A percentile compares a stretch with the other conserved stretches of the same genome.
Conservation (phyloP, 2,113 vertebrate species). For the Azemiops feae region DNA sequence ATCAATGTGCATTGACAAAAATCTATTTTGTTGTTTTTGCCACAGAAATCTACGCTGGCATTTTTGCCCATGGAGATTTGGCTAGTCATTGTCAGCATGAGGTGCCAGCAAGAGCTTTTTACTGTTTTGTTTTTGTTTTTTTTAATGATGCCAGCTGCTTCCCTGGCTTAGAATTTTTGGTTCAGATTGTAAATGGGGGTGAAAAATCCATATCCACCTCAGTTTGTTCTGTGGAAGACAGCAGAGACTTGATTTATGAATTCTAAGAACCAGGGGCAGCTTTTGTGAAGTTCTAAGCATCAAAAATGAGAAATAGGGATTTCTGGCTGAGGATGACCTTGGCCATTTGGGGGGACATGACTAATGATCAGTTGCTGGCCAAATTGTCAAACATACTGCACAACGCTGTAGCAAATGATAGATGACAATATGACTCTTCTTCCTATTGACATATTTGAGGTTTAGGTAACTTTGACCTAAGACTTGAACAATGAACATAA, state of each 20-base stretch:
- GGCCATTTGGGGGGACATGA: constrained; percentile 9
- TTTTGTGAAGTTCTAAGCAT: constrained; percentile 61
- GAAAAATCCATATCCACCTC: constrained; percentile 76
- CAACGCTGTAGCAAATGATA: constrained; percentile 10
- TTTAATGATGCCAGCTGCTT: constrained; percentile 83
- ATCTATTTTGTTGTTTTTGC: constrained; percentile 82
- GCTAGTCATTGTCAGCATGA: constrained; percentile 76
- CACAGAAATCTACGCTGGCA: constrained; percentile 79
- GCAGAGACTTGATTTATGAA: constrained; percentile 68
- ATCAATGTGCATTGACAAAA: constrained; percentile 81
- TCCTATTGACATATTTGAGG: neutral
- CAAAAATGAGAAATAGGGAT: constrained; percentile 28
- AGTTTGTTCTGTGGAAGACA: constrained; percentile 72
- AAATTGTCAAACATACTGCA: neutral
- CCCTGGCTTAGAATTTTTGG: constrained; percentile 77
- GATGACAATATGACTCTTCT: neutral
- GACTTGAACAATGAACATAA: neutral
- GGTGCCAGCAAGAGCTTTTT: constrained; percentile 78
- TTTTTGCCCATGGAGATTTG: constrained; percentile 76
- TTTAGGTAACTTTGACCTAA: constrained; percentile 20
- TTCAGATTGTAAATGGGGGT: constrained; percentile 80
- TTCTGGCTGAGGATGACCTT: neutral
- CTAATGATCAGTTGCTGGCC: neutral
- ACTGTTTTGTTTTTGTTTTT: constrained; percentile 47
- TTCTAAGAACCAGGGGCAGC: constrained; percentile 54